Evolutionary conservation across 2,797 vertebrate species (phyloP), one percentile per base, ranked within the genome.

Genomic region (Girardinus metallicus): DNA sequence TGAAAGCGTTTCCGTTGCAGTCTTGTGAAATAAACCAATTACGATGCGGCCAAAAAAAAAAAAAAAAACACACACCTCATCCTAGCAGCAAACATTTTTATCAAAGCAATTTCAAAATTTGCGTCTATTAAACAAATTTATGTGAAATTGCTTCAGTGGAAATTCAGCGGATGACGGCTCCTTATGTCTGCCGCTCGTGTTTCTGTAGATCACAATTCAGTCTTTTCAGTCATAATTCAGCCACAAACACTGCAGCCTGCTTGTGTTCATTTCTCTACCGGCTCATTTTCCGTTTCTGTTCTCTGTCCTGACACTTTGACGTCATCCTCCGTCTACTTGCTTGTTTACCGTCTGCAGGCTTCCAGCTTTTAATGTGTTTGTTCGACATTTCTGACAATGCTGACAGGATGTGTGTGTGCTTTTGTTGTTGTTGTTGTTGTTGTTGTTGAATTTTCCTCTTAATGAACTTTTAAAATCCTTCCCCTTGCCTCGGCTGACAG

Each of bases 401-500:
- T 29, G 41, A 21, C 64, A 39, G 36, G 39, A 29, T 10, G 15
- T 2, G 6, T 53, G 21, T 53, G 21, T n/a, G n/a, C n/a, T n/a
- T n/a, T n/a, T n/a, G n/a, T n/a, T n/a, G 11, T 57, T 0, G 31
- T 13, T 60, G 2, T 60, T 6, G 7, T 16, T 43, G 5, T 29
- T 16, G 26, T 18, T 71, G 23, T 70, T 46, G 7, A 29, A 44
- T 46, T 71, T 46, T n/a, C 68, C 68, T 71, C 43, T 71, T 71
- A 46, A 71, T 71, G 68, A 71, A 71, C 68, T 71, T 70, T 70
- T 72, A 46, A 21, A 72, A 72, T 46, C 68, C 68, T 72, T 46
- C 68, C 68, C 26, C 44, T 29, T 10, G 68, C 43, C 44, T 72
- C 68, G 10, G 68, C 68, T 72, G 68, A 72, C 43, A 29, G 68